phyloP scores from a whole-genome alignment of 2,888 invertebrate species.

The Cybosia mesomella region DNA sequence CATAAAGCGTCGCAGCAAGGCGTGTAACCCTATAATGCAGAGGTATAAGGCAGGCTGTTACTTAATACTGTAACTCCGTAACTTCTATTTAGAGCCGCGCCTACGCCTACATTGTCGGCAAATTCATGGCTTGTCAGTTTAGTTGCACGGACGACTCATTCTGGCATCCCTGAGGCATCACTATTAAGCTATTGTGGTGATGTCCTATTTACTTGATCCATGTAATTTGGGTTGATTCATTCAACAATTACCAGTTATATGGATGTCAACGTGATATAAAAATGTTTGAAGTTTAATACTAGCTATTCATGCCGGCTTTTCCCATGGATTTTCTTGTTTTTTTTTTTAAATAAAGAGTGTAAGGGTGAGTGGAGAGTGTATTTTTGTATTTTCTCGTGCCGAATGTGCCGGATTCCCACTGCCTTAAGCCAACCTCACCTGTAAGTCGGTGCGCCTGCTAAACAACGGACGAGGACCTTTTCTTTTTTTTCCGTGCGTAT shows the following conservation, averaged over 20 bases:
- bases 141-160: slow-evolving; percentile 65
- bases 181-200: slow-evolving; percentile 56
- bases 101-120: slow-evolving; percentile 68
- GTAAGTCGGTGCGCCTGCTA: too few species aligned
- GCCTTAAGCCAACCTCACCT: too few species aligned
- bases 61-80: slow-evolving; percentile 81
- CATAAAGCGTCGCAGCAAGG: slow-evolving; percentile 70
- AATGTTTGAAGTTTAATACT: slow-evolving; percentile 33
- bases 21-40: slow-evolving; percentile 59
- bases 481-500: too few species aligned
- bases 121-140: slow-evolving; percentile 71
- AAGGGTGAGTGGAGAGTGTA: too few species aligned
- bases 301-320: too few species aligned
- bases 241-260: slow-evolving; percentile 41
- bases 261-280: slow-evolving; percentile 40
- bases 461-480: too few species aligned
- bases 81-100: slow-evolving; percentile 74
- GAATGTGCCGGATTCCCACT: too few species aligned
- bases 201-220: slow-evolving; percentile 51
- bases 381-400: too few species aligned
- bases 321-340: too few species aligned
- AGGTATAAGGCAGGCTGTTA: slow-evolving; percentile 66
- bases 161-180: slow-evolving; percentile 50
- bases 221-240: slow-evolving; percentile 57
- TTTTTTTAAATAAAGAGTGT: too few species aligned